phyloP scores from a whole-genome alignment of 2,113 vertebrate species.

The Hyla sarda region DNA sequence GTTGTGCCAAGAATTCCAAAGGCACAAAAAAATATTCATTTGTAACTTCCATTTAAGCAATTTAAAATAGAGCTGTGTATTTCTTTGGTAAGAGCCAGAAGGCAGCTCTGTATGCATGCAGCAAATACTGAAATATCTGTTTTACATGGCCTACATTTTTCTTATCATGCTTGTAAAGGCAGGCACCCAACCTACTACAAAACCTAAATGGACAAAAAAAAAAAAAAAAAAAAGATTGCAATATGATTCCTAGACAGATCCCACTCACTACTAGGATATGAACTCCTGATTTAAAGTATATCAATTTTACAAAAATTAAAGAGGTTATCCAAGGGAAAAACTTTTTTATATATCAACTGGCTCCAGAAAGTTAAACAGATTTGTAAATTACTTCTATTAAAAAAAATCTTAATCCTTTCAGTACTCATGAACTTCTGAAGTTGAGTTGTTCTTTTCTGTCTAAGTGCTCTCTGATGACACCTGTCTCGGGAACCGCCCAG shows the following conservation, averaged over 20 bases:
- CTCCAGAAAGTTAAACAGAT: too few species aligned
- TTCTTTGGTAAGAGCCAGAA: neutral
- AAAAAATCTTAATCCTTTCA: too few species aligned
- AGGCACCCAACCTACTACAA: neutral
- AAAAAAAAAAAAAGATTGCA: neutral
- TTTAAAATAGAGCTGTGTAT: neutral
- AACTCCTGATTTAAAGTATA: neutral
- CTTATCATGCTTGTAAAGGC: neutral
- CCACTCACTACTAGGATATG: neutral
- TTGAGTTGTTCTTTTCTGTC: too few species aligned
- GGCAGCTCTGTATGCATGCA: neutral
- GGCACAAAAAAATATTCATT: neutral
- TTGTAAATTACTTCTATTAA: too few species aligned
- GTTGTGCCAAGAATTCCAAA: neutral
- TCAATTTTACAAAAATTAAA: too few species aligned
- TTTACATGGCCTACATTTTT: neutral
- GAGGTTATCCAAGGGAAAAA: too few species aligned
- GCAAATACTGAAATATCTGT: neutral
- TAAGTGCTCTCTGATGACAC: too few species aligned
- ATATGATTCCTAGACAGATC: neutral
- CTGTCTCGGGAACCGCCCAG: too few species aligned
- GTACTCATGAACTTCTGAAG: too few species aligned
- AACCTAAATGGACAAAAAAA: neutral
- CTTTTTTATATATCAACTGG: too few species aligned
- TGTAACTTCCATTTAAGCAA: neutral